Evolutionary conservation across 2,888 invertebrate genomes (phyloP).

Genomic region (Drosophila emarginata): DNA sequence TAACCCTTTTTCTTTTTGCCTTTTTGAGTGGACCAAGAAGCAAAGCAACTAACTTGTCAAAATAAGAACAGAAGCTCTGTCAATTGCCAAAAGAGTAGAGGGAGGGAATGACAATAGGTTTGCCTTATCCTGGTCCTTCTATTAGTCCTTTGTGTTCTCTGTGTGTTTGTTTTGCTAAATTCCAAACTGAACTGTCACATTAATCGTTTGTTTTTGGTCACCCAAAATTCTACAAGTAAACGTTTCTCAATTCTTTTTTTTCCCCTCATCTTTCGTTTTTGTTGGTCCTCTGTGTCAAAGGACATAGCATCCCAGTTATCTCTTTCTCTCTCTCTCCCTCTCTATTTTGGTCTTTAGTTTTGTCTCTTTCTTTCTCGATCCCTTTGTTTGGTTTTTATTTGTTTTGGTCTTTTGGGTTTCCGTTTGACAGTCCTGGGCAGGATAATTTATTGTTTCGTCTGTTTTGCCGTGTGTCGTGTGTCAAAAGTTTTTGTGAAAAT

Average conservation of each 20-base stretch:
- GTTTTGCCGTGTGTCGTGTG: conserved; percentile 69
- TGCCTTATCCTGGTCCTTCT: conserved; percentile 1
- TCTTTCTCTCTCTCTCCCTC: conserved; percentile 36
- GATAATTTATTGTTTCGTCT: conserved; percentile 69
- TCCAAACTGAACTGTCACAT: conserved; percentile 78
- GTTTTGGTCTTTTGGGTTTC: conserved; percentile 67
- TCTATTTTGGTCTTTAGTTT: conserved; percentile 13
- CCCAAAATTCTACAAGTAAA: conserved; percentile 68
- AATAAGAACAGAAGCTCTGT: conserved; percentile 18
- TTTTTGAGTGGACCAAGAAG: conserved; percentile 52
- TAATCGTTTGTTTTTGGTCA: conserved; percentile 79
- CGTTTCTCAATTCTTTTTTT: conserved; percentile 53
- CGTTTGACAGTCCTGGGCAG: conserved; percentile 55
- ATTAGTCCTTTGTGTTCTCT: conserved; percentile 29
- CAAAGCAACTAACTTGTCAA: conserved; percentile 72
- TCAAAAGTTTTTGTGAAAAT: conserved; percentile 64
- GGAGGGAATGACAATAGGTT: neutral
- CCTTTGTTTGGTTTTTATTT: conserved; percentile 57
- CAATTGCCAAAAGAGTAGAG: neutral
- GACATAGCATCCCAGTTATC: conserved; percentile 42
- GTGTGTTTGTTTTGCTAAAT: conserved; percentile 17
- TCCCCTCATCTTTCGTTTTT: conserved; percentile 24
- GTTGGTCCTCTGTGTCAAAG: conserved; percentile 46
- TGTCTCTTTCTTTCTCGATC: conserved; percentile 29
- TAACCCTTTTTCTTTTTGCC: conserved; percentile 62